A percentile compares a stretch with the other conserved stretches of the same genome.
Conservation (phyloP, 1,140 invertebrate genomes). For the Bacillus rossius region DNA sequence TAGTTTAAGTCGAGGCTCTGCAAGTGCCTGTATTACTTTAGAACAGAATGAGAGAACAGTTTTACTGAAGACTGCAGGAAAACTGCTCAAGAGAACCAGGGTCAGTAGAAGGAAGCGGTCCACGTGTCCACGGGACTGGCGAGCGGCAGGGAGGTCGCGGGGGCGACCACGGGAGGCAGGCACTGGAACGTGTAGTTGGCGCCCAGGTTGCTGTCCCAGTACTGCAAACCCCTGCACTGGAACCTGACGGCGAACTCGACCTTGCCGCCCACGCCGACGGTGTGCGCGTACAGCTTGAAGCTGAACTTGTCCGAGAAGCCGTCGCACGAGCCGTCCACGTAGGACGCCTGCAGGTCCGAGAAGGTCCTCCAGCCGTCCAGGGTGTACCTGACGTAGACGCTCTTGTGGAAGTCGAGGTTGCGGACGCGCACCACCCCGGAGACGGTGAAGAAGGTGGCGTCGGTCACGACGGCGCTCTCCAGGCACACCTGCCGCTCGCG, state of each 20-base stretch:
- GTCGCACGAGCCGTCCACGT: conserved; percentile 85
- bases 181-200: conserved; percentile 83
- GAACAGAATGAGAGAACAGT: no score
- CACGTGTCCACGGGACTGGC: conserved; percentile 12
- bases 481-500: conserved; percentile 68
- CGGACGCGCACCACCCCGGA: conserved; percentile 79
- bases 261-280: conserved; percentile 62
- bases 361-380: conserved; percentile 80
- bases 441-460: conserved; percentile 66
- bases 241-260: conserved; percentile 80
- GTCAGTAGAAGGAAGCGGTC: conserved; percentile 7
- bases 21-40: no score
- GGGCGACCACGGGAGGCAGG: conserved; percentile 45
- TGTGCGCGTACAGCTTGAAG: conserved; percentile 62
- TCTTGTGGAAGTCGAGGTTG: conserved; percentile 90
- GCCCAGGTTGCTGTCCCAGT: conserved; percentile 87
- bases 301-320: conserved; percentile 89
- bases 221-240: conserved; percentile 72
- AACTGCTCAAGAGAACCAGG: no score
- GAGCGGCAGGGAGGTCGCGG: conserved; percentile 29
- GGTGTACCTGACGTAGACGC: conserved; percentile 80
- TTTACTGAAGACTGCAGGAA: no score
- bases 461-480: conserved; percentile 74
- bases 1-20: no score
- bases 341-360: conserved; percentile 74